Percentiles rank a stretch among this genome's conserved stretches.
phyloP scores from a whole-genome alignment of 1,140 invertebrate genomes.

The Pseudomyrmex dendroicus region DNA sequence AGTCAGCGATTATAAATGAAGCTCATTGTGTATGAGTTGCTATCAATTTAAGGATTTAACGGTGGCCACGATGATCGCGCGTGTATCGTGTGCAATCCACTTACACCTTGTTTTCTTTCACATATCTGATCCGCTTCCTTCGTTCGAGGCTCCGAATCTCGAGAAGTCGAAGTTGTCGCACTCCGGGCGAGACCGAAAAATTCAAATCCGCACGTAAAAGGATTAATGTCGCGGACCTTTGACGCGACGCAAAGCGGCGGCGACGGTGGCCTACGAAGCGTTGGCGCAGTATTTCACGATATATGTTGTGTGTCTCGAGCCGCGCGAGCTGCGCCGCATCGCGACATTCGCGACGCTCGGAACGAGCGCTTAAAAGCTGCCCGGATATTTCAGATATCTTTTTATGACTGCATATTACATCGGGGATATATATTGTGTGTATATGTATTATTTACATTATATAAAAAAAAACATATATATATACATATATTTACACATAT shows the following conservation, averaged over 20 bases:
- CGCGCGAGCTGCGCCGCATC: not conserved
- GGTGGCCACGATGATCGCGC: constrained; percentile 68
- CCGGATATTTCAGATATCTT: too few species aligned
- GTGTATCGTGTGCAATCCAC: constrained; percentile 58
- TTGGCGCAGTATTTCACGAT: not conserved
- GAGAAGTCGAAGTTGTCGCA: not conserved
- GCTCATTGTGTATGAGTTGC: constrained; percentile 84
- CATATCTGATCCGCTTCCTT: not conserved
- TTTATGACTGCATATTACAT: too few species aligned
- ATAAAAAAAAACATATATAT: too few species aligned
- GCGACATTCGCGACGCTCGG: not conserved
- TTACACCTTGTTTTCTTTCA: constrained; percentile 58
- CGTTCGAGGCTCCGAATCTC: not conserved
- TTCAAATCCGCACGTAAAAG: constrained; percentile 18
- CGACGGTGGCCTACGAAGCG: too few species aligned
- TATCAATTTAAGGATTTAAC: constrained; percentile 83
- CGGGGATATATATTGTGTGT: too few species aligned
- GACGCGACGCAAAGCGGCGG: not conserved
- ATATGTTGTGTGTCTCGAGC: not conserved
- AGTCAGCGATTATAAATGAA: constrained; percentile 82
- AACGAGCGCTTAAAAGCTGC: too few species aligned
- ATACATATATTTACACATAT: too few species aligned
- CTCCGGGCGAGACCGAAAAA: not conserved
- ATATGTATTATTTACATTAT: too few species aligned
- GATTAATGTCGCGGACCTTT: constrained; percentile 8